These are phyloP conservation scores for Gonatopus flavifemur DNA, from an alignment of 1,140 invertebrate species.

Conservation along the genomic window DNA sequence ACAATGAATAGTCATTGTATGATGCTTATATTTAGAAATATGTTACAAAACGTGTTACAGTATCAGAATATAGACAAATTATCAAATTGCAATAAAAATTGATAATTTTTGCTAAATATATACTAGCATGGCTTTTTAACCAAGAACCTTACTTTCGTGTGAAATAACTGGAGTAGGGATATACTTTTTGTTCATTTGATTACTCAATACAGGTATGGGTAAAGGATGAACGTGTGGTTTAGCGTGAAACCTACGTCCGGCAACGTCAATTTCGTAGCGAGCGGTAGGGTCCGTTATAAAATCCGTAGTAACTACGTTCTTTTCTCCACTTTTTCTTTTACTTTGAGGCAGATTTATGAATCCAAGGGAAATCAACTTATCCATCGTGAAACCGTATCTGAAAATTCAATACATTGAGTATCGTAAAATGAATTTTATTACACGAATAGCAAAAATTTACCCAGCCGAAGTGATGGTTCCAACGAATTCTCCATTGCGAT, in stretches of 20 bases:
- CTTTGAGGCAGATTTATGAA: conserved; percentile 61
- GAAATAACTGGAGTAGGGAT: conserved; percentile 38
- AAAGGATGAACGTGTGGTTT: conserved; percentile 66
- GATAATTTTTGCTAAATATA: too few relatives aligned
- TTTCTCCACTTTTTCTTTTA: conserved; percentile 11
- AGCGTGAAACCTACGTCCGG: conserved; percentile 63
- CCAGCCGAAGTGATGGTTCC: conserved; percentile 79
- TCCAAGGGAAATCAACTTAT: conserved; percentile 67
- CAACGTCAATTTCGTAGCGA: conserved; percentile 70
- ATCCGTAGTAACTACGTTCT: conserved; percentile 61
- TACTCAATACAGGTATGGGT: conserved; percentile 36
- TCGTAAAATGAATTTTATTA: conserved; percentile 2
- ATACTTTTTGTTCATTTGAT: conserved; percentile 42
- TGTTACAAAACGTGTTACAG: too few relatives aligned
- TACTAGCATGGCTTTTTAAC: too few relatives aligned
- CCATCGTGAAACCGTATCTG: conserved; percentile 68
- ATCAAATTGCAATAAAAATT: too few relatives aligned
- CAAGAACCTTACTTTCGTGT: conserved; percentile 35
- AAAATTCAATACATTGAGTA: conserved; percentile 30
- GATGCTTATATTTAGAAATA: too few relatives aligned
- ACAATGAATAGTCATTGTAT: background rate
- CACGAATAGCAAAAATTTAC: conserved; percentile 46
- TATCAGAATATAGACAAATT: too few relatives aligned
- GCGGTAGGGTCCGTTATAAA: conserved; percentile 65
- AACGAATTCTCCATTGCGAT: conserved; percentile 67